Base-by-base conservation (phyloP, 2,888 invertebrate species). In the Ligdia adustata region DNA sequence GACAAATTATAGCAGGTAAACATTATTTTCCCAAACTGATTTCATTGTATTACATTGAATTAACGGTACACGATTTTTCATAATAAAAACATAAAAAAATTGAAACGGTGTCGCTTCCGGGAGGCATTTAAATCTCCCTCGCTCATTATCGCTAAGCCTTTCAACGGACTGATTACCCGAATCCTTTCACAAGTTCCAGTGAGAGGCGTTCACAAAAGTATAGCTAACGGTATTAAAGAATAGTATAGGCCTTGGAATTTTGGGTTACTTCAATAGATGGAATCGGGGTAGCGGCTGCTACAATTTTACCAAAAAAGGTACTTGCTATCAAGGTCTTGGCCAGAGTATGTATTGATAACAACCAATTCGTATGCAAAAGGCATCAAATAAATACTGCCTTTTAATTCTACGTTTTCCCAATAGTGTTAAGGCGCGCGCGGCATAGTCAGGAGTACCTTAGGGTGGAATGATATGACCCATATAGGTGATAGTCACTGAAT, bases 91-190 rank as follows among this genome's bases (percentile, higher is more conserved):
- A 7, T 52, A 39, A 38, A 45, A 48, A 44, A 44, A 32, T 41
- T 40, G 15, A 49, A 49, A 20, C 22, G 2, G 32, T 50, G 44
- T 43, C 39, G 46, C 41, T 47, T 47, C 26, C 46, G 47, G 53
- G 55, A 45, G 51, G 39, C 18, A 46, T 47, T 47, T 32, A 43
- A 42, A 34, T 42, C 26, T 40, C 35, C 9, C 12, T 22, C 34
- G 35, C 12, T 34, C 29, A 31, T 44, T 50, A 44, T 35, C 44
- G 41, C 40, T 39, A 44, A 42, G 31, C 46, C 18, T 44, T 50
- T 50, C 50, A 44, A 43, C 38, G 28, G 29, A 40, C 35, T 40
- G 31, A 50, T 40, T 40, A 37, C 15, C 37, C 16, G 32, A 48
- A 43, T 43, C 42, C 38, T 49, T 49, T 49, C 16, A 43, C 22